Evolutionary conservation across 1,140 invertebrate genomes (phyloP).

Genomic region (Lucilia cuprina): DNA sequence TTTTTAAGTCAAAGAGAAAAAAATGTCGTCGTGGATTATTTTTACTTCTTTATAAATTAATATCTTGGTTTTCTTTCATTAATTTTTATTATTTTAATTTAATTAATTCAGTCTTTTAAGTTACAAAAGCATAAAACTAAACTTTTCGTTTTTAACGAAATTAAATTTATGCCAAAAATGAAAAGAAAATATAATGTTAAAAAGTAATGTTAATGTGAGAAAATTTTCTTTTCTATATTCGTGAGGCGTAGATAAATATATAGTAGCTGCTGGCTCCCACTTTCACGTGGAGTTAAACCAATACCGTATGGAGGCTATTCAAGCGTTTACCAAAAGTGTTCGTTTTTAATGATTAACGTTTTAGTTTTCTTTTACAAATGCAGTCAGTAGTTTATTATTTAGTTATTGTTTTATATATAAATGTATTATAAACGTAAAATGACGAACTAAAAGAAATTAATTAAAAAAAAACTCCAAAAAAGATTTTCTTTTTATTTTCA

Average conservation of each 20-base stretch:
- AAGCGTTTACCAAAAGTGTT: not conserved
- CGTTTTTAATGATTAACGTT: not conserved
- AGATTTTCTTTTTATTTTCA: conserved; percentile 10
- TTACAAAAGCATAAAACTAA: conserved; percentile 21
- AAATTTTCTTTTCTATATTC: conserved; percentile 31
- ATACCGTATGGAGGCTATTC: not conserved
- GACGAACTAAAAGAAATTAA: conserved; percentile 19
- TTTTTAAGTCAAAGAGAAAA: not conserved
- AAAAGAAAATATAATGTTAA: not conserved
- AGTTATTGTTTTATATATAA: not conserved
- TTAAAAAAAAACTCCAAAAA: conserved; percentile 31
- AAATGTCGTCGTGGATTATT: conserved; percentile 31
- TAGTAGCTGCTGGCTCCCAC: not conserved
- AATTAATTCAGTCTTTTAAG: conserved; percentile 28
- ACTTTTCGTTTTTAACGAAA: not conserved
- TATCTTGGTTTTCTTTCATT: not conserved
- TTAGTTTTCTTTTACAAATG: conserved; percentile 6
- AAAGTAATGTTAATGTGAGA: not conserved
- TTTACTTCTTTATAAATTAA: not conserved
- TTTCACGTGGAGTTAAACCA: conserved; percentile 30
- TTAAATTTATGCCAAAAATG: not conserved
- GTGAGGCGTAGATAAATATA: conserved; percentile 25
- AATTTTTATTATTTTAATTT: conserved; percentile 11
- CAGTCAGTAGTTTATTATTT: conserved; percentile 2
- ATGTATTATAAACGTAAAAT: not conserved